Evolutionary conservation across 2,888 invertebrate genomes (phyloP).

Genomic region (Ischnus inquisitorius): DNA sequence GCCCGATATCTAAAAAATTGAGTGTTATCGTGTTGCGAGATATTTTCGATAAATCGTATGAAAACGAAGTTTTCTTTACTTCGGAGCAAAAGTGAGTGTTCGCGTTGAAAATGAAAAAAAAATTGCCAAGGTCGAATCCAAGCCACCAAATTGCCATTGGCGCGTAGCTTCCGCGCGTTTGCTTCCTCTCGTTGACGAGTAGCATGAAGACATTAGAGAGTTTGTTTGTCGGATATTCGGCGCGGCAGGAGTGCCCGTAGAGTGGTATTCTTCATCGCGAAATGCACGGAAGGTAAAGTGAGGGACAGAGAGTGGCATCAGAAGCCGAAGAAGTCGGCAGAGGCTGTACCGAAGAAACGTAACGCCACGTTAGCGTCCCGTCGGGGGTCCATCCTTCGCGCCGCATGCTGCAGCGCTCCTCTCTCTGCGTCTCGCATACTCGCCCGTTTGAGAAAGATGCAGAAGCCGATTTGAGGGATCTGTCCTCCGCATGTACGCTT

Average conservation of each 20-base stretch:
- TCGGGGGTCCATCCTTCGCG: slow-evolving; percentile 70
- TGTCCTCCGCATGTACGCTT: slow-evolving; percentile 36
- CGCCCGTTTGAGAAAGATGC: slow-evolving; percentile 23
- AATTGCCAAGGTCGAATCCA: slow-evolving; percentile 33
- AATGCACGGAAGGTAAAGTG: slow-evolving; percentile 11
- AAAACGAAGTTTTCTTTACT: too few species aligned
- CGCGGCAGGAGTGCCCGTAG: slow-evolving; percentile 68
- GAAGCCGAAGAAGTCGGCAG: slow-evolving; percentile 60
- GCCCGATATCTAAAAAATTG: too few species aligned
- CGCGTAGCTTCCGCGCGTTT: slow-evolving; percentile 31
- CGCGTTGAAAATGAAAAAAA: slow-evolving; percentile 5
- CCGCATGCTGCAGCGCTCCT: slow-evolving; percentile 38
- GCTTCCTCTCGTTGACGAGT: slow-evolving; percentile 68
- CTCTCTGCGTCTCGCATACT: background rate
- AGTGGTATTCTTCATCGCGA: slow-evolving; percentile 52
- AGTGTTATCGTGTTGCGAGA: too few species aligned
- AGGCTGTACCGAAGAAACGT: slow-evolving; percentile 65
- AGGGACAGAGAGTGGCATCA: slow-evolving; percentile 24
- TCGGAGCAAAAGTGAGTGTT: too few species aligned
- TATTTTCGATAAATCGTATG: background rate
- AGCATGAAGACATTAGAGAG: slow-evolving; percentile 82
- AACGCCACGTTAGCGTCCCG: slow-evolving; percentile 75
- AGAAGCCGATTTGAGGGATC: slow-evolving; percentile 41
- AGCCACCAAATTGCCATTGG: background rate
- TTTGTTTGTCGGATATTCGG: slow-evolving; percentile 78